phyloP scores from a whole-genome alignment of 2,797 vertebrate genomes.

The Chelon labrosus region DNA sequence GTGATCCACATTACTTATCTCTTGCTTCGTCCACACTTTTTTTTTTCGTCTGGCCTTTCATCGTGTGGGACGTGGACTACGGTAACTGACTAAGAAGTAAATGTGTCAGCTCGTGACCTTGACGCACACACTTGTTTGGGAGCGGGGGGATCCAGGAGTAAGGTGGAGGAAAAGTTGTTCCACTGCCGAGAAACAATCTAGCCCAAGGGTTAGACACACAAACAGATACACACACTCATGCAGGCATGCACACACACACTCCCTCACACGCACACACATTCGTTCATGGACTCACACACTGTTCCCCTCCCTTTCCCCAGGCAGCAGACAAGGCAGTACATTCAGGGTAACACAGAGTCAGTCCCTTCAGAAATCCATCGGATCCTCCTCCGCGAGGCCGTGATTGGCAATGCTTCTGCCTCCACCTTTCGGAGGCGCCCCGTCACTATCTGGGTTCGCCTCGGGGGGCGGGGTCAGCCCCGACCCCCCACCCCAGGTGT shows the following conservation, averaged over 20 bases:
- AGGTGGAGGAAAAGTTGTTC: conserved; percentile 41
- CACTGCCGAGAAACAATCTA: conserved; percentile 79
- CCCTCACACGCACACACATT: conserved; percentile 28
- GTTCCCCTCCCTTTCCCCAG: conserved; percentile 59
- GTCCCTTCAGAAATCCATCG: conserved; percentile 92
- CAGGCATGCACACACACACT: conserved; percentile 10
- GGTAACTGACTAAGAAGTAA: conserved; percentile 60
- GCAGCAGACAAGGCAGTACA: conserved; percentile 80
- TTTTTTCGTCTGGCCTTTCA: conserved; percentile 30
- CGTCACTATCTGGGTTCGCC: conserved; percentile 83
- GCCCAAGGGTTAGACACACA: conserved; percentile 81
- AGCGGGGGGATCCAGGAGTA: conserved; percentile 34
- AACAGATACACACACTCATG: conserved; percentile 49
- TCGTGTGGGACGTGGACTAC: conserved; percentile 44
- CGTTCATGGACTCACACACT: conserved; percentile 56
- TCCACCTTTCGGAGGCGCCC: conserved; percentile 80
- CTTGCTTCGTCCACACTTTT: conserved; percentile 34
- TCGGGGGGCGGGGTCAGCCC: conserved; percentile 80
- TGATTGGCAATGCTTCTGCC: conserved; percentile 91
- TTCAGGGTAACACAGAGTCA: conserved; percentile 73
- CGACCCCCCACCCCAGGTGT: conserved; percentile 81
- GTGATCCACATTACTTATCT: conserved; percentile 31
- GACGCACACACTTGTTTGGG: conserved; percentile 40
- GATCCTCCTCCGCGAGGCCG: conserved; percentile 92
- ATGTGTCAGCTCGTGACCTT: conserved; percentile 61